Conservation (phyloP, 2,113 vertebrate genomes). For the Halichoerus grypus region DNA sequence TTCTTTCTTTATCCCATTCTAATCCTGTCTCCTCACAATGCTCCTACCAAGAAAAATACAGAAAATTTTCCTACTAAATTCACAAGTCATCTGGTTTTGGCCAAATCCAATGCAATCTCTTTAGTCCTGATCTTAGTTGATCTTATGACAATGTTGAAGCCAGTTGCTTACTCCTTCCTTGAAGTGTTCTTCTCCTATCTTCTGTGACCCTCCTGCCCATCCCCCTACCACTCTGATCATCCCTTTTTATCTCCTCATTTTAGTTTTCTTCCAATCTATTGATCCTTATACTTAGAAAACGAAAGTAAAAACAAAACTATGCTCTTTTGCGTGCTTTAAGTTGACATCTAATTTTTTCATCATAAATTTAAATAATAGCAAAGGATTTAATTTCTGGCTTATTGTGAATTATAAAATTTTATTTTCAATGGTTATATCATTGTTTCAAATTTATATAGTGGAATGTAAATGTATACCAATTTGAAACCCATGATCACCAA, state of each 20-base stretch:
- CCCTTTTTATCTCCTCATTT: not conserved
- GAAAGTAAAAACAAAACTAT: not conserved
- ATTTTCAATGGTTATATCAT: not conserved
- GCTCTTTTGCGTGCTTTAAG: not conserved
- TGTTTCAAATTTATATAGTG: not conserved
- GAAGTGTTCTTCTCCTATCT: not conserved
- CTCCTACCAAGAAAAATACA: not conserved
- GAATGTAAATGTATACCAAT: not conserved
- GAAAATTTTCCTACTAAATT: not conserved
- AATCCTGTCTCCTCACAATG: not conserved
- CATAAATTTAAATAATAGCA: constrained; percentile 11
- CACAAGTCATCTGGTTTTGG: not conserved
- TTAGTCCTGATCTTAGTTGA: not conserved
- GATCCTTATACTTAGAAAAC: not conserved
- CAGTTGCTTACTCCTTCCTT: not conserved
- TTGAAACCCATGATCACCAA: not conserved
- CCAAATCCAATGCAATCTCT: not conserved
- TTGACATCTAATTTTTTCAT: not conserved
- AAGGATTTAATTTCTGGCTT: not conserved
- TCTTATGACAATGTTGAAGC: not conserved
- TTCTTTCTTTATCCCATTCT: not conserved
- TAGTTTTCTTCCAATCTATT: not conserved
- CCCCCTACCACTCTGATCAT: not conserved
- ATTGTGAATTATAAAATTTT: constrained; percentile 20
- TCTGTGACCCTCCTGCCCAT: not conserved